Evolutionary conservation across 2,113 vertebrate genomes (phyloP).

Genomic region (Crotalus viridis): DNA sequence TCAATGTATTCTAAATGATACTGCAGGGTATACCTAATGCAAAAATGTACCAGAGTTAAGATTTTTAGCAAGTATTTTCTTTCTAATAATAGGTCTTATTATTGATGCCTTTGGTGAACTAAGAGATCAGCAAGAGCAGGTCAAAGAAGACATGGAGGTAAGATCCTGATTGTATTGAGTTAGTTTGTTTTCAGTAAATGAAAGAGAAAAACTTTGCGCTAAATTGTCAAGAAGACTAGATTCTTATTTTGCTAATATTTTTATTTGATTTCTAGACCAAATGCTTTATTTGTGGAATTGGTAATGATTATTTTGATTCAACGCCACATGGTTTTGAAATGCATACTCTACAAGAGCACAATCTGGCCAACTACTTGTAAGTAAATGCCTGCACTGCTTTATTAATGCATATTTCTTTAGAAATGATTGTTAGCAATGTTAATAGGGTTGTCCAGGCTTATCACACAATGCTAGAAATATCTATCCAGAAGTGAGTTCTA

Average conservation of each 20-base stretch:
- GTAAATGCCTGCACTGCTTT: conserved; percentile 62
- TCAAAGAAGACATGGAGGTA: conserved; percentile 99
- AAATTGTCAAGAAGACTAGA: neutral
- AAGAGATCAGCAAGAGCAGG: conserved; percentile 98
- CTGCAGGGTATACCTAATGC: neutral
- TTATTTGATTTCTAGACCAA: conserved; percentile 82
- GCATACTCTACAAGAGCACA: conserved; percentile 98
- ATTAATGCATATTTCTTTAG: neutral
- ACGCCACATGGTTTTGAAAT: conserved; percentile 97
- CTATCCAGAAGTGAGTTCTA: neutral
- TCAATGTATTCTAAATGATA: neutral
- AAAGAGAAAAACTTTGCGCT: neutral
- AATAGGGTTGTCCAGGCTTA: neutral
- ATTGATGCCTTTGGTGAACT: conserved; percentile 98
- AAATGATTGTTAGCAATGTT: neutral
- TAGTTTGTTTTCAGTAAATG: neutral
- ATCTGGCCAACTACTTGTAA: conserved; percentile 98
- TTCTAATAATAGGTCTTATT: conserved; percentile 84
- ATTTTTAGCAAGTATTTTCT: neutral
- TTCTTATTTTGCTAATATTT: conserved; percentile 9
- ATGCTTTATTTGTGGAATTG: conserved; percentile 98
- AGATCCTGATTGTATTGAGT: neutral
- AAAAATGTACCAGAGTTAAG: neutral
- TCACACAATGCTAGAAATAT: neutral
- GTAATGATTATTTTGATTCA: conserved; percentile 98